These are phyloP conservation scores for Agrotis clavis DNA, from an alignment of 2,888 invertebrate species.

Conservation along the genomic window DNA sequence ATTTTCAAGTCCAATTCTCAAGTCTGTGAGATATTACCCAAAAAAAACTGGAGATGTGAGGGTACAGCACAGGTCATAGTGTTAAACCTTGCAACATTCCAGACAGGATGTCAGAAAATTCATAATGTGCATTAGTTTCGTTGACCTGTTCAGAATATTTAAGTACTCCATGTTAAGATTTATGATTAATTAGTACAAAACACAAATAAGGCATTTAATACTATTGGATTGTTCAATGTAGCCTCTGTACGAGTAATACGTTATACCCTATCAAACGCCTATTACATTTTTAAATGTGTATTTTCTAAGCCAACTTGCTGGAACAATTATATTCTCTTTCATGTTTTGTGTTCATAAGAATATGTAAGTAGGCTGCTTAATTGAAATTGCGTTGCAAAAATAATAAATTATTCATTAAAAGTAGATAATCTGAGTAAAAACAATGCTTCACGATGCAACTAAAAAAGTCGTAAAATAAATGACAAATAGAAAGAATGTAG, in stretches of 20 bases:
- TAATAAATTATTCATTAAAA: not conserved
- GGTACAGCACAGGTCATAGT: not conserved
- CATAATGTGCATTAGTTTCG: not conserved
- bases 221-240: no score
- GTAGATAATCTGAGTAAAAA: not conserved
- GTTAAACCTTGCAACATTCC: not conserved
- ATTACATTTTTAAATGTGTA: no score
- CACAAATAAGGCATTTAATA: not conserved
- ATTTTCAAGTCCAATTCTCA: no score
- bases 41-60: no score
- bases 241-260: not conserved
- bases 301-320: no score
- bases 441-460: not conserved
- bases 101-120: not conserved
- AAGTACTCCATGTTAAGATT: not conserved
- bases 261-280: not conserved
- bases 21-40: not conserved
- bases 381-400: not conserved
- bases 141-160: not conserved
- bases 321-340: no score
- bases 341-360: not conserved
- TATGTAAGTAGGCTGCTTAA: not conserved
- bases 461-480: constrained; percentile 37
- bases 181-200: not conserved
- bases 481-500: constrained; percentile 19